phyloP scores from a whole-genome alignment of 2,888 invertebrate species.

The Odontocerum albicorne region DNA sequence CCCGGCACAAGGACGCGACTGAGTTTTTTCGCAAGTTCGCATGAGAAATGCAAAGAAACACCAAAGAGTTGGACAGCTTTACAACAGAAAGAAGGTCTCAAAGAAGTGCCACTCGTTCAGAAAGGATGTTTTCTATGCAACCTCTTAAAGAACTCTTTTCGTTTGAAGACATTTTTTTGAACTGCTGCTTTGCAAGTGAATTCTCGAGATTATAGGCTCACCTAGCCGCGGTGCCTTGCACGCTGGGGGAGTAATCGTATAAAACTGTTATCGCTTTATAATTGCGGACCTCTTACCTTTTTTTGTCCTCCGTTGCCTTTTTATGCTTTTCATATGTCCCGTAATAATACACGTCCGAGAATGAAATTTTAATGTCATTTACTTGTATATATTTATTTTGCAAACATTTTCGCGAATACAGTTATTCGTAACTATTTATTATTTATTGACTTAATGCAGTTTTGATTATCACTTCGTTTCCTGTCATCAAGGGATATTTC shows the following conservation, averaged over 20 bases:
- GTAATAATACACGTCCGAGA: background rate
- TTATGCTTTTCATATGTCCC: background rate
- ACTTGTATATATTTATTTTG: no score
- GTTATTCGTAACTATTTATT: no score
- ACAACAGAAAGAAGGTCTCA: no score
- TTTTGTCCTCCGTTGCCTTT: background rate
- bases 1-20: slow-evolving; percentile 17
- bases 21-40: slow-evolving; percentile 25
- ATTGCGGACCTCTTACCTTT: background rate
- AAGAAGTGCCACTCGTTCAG: no score
- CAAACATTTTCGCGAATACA: no score
- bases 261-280: slow-evolving; percentile 4
- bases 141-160: no score
- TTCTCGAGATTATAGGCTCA: slow-evolving; percentile 19
- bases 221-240: slow-evolving; percentile 13
- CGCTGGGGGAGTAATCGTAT: slow-evolving; percentile 1
- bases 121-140: no score
- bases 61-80: slow-evolving; percentile 16
- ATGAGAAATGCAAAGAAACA: slow-evolving; percentile 25
- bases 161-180: no score
- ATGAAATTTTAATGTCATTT: background rate
- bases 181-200: no score
- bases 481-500: no score
- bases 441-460: no score
- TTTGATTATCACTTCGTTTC: no score